A percentile compares a stretch with the other conserved stretches of the same genome.
These are phyloP conservation scores for Athalia cordata DNA, from an alignment of 2,888 invertebrate genomes.

Conservation along the genomic window DNA sequence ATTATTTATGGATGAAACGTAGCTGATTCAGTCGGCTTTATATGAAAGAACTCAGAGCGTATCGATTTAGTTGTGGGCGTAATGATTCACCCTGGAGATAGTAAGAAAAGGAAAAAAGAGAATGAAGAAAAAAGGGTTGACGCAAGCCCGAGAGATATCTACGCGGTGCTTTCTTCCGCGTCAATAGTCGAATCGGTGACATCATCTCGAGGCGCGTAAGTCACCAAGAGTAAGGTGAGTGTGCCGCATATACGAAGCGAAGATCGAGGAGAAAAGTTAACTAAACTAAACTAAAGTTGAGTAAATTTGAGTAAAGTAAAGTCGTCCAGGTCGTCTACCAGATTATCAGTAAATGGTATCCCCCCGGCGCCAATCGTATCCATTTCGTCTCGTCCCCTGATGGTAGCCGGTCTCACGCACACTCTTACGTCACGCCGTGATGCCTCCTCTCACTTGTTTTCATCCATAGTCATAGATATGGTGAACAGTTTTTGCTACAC, in stretches of 20 bases:
- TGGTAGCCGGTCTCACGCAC: constrained; percentile 14
- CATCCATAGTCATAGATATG: not conserved
- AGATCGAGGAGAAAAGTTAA: not conserved
- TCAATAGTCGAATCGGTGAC: constrained; percentile 42
- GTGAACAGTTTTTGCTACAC: not conserved
- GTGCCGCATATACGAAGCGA: not conserved
- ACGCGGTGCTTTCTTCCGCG: not conserved
- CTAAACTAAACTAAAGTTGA: not conserved
- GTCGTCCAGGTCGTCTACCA: constrained; percentile 39
- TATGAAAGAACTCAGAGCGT: not conserved
- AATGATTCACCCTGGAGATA: constrained; percentile 36
- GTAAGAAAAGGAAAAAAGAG: constrained; percentile 20
- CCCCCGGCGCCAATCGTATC: constrained; percentile 46
- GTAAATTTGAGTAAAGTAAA: constrained; percentile 36
- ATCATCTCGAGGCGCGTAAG: constrained; percentile 42
- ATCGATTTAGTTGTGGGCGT: not conserved
- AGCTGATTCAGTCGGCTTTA: not conserved
- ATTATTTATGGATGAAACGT: not conserved
- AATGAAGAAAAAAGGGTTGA: not conserved
- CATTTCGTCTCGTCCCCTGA: constrained; percentile 34
- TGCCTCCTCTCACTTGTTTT: too few relatives aligned
- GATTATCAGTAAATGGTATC: constrained; percentile 45
- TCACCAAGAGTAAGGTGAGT: constrained; percentile 22
- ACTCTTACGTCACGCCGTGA: constrained; percentile 3
- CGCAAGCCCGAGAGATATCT: not conserved